Evolutionary conservation across 2,797 vertebrate genomes (phyloP), one percentile per base, ranked within the genome.

Genomic region (Adrianichthys oophorus): DNA sequence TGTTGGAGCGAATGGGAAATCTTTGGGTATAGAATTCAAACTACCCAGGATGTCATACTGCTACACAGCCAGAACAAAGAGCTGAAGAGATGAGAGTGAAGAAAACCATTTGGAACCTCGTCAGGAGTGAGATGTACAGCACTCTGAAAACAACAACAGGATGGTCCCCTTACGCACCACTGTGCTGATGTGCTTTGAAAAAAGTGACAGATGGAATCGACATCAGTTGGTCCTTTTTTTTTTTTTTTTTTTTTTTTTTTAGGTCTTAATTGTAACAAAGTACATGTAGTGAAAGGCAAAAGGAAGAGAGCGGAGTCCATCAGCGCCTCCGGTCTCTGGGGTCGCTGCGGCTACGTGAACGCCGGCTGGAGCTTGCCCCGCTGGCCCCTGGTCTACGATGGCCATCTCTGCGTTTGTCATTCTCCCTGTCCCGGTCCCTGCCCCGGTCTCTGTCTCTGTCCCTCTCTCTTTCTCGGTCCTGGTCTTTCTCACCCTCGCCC

Each of bases 321-420:
- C 85, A 83, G 75, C 92, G 94, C 58, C 94, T 92, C 70, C 94
- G 87, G 60, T 95, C 94, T 76, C 94, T 89, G 15, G 95, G 94
- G 46, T 94, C 93, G 59, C 95, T 96, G 65, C 92, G 92, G 85
- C 95, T 97, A 54, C 94, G 92, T 17, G 94, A 95, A 41, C 94
- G 90, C 26, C 84, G 89, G 81, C 71, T 85, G 19, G 80, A 91
- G 37, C 79, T 86, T 40, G 63, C 84, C 18, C 74, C 77, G 74
- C 92, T 68, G 71, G 82, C 78, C 56, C 89, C 85, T 5, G 86
- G 69, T 83, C 91, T 91, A 76, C 89, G 93, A 85, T 79, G 89
- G 48, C 79, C 92, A 74, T 88, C 93, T 81, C 88, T 94, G 88
- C 83, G 66, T 77, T 93, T 83, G 50, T 92, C 88, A 7, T 80